Base-by-base conservation (phyloP, 2,888 invertebrate species). In the Hetaerina titia region DNA sequence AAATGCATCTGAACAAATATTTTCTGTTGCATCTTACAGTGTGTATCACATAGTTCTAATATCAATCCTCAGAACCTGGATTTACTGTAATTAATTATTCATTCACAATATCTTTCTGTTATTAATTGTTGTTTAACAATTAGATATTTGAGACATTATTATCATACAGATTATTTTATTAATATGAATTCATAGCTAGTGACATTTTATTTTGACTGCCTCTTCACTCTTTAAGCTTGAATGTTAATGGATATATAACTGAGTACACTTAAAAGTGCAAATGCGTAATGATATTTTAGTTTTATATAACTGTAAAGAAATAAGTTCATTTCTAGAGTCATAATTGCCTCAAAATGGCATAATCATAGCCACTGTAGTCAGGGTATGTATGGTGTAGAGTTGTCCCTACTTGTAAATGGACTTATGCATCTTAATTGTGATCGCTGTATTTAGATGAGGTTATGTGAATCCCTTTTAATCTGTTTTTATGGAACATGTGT, bases 281-380 rank as follows among this genome's bases (percentile, higher is more conserved):
- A 81, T 81, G 9, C 31, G 8, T 31, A 31, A 22, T 22, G 4
- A 81, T 81, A 81, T 31, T 81, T 81, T 31, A 81, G 81, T 81
- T 81, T 81, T 31, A 31, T 31, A 81, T 81, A 9, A 9, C 25
- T 25, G 22, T n/a, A 11, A 4, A 31, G 9, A 22, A 81, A 25
- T 25, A 15, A 81, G 31, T 81, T 81, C 31, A 31, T 81, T 81
- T 31, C 31, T 25, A 81, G 25, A 31, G n/a, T 74, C 8, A 92
- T 22, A 7, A 19, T 74, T 92, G 45, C 56, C 56, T 92, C 69
- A 64, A 56, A 45, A 74, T 64, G 69, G 74, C 92, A 92, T 92
- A 92, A 92, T 69, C 69, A 92, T 92, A 92, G 92, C 92, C 92
- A 69, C 92, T 69, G 64, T 92, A 92, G 92, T 56, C 92, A 92